Conservation (phyloP, 2,888 invertebrate genomes). For the Argyresthia goedartella region DNA sequence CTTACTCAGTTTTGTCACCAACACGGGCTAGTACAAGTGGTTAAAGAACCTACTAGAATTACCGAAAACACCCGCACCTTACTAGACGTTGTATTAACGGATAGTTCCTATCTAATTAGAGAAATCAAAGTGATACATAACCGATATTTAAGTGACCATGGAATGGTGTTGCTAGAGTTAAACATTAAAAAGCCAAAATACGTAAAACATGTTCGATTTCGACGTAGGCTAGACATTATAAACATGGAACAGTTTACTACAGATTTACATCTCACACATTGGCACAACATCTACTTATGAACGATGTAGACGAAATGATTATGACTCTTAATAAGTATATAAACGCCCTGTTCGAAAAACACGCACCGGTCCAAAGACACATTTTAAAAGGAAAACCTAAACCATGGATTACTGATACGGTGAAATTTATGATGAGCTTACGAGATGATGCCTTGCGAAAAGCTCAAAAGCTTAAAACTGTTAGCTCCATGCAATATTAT, state of each 20-base stretch:
- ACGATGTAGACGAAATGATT: neutral
- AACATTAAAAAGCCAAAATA: neutral
- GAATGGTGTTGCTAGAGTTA: neutral
- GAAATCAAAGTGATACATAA: neutral
- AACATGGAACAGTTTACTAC: neutral
- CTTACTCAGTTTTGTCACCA: neutral
- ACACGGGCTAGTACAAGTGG: neutral
- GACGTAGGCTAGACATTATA: neutral
- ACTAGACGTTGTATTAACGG: constrained; percentile 9
- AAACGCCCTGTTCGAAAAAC: neutral
- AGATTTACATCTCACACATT: neutral
- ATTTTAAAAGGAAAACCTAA: neutral
- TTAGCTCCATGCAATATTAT: neutral
- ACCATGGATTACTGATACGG: neutral
- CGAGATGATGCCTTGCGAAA: neutral
- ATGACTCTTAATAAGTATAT: neutral
- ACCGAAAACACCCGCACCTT: constrained; percentile 4
- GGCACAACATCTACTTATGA: neutral
- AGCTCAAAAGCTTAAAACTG: neutral
- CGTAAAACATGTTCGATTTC: neutral
- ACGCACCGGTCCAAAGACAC: neutral
- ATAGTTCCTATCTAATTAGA: neutral
- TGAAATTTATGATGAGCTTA: neutral
- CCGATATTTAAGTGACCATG: neutral
- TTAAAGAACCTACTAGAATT: constrained; percentile 13